phyloP scores from a whole-genome alignment of 2,113 vertebrate genomes.

The Cyanocitta stelleri region DNA sequence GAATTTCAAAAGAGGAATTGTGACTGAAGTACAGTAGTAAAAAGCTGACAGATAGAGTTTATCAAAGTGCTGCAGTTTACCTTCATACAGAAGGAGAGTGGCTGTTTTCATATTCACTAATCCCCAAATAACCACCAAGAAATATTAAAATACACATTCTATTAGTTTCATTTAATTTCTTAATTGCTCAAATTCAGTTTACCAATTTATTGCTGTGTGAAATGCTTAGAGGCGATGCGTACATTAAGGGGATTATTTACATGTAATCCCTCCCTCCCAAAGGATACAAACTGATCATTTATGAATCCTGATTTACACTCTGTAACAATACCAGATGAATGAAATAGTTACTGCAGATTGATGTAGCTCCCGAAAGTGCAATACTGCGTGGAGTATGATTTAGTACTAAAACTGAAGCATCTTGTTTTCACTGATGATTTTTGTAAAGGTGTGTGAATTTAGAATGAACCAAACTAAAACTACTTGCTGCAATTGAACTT shows the following conservation, averaged over 20 bases:
- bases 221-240: slow-evolving; percentile 87
- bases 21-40: slow-evolving; percentile 7
- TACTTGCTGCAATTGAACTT: not conserved
- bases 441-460: slow-evolving; percentile 35
- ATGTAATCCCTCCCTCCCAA: slow-evolving; percentile 90
- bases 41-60: slow-evolving; percentile 48
- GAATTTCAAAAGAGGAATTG: slow-evolving; percentile 37
- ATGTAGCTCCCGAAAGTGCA: slow-evolving; percentile 40
- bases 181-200: slow-evolving; percentile 88
- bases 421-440: slow-evolving; percentile 44
- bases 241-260: slow-evolving; percentile 94
- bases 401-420: slow-evolving; percentile 40
- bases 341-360: slow-evolving; percentile 63
- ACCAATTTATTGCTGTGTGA: slow-evolving; percentile 90
- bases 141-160: slow-evolving; percentile 81
- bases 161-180: slow-evolving; percentile 84
- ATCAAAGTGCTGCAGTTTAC: slow-evolving; percentile 47
- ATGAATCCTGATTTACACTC: slow-evolving; percentile 75
- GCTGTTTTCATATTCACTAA: slow-evolving; percentile 67
- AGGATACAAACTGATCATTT: slow-evolving; percentile 79
- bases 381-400: slow-evolving; percentile 31
- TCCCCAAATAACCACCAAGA: slow-evolving; percentile 76
- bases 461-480: slow-evolving; percentile 59
- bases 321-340: slow-evolving; percentile 69
- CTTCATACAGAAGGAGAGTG: slow-evolving; percentile 11